These are phyloP conservation scores for Ichneumoninae sp. DNA, from an alignment of 2,888 invertebrate genomes.

Conservation along the genomic window DNA sequence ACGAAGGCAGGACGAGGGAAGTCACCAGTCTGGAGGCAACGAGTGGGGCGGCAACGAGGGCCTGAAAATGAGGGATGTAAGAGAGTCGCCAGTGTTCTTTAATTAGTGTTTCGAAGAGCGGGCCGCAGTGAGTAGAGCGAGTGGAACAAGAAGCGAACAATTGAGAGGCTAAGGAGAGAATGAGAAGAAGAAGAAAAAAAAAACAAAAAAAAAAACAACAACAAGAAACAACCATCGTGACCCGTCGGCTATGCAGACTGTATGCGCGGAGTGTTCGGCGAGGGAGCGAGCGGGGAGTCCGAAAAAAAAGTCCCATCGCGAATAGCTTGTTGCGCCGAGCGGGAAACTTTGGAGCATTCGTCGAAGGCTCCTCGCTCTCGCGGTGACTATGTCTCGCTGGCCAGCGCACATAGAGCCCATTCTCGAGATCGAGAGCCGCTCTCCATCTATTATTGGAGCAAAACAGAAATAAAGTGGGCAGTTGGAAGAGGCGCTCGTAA, in stretches of 20 bases:
- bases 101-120: constrained; percentile 49
- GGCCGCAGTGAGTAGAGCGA: background rate
- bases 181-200: background rate
- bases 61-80: constrained; percentile 39
- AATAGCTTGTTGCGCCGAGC: constrained; percentile 13
- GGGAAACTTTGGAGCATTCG: constrained; percentile 7
- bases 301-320: constrained; percentile 28
- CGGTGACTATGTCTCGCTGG: constrained; percentile 7
- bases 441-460: constrained; percentile 79
- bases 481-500: constrained; percentile 58
- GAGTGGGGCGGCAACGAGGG: constrained; percentile 8
- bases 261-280: background rate
- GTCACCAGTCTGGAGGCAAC: background rate
- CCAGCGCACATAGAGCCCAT: constrained; percentile 41
- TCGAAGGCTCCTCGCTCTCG: constrained; percentile 6
- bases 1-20: constrained; percentile 11
- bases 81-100: constrained; percentile 31
- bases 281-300: background rate
- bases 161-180: constrained; percentile 6
- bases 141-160: constrained; percentile 31
- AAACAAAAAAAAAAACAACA: background rate
- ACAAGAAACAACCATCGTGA: constrained; percentile 21
- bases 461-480: constrained; percentile 79
- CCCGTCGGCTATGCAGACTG: constrained; percentile 44
- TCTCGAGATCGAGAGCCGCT: constrained; percentile 63